Evolutionary conservation across 2,888 invertebrate genomes (phyloP).

Genomic region (Resseliella maxima): DNA sequence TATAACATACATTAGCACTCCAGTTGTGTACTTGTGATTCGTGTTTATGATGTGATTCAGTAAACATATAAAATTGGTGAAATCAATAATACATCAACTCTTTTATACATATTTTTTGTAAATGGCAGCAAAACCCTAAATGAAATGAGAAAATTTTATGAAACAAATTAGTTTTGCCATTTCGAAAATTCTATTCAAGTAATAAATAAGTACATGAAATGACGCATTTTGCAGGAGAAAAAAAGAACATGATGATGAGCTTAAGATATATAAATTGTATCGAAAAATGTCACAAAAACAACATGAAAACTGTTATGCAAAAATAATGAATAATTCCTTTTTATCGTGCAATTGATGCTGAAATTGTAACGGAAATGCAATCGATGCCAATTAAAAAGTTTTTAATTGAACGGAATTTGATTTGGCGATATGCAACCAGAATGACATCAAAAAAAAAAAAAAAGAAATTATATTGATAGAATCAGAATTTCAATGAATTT

Average conservation of each 20-base stretch:
- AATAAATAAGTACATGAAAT: background rate
- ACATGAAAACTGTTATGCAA: too few species aligned
- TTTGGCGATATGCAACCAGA: background rate
- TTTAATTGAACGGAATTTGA: background rate
- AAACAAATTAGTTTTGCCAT: background rate
- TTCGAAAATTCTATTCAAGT: background rate
- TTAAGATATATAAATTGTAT: background rate
- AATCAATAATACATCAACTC: background rate
- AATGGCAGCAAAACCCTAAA: background rate
- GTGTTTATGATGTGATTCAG: background rate
- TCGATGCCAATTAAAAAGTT: slow-evolving; percentile 11
- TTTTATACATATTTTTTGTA: background rate
- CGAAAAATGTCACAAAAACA: too few species aligned
- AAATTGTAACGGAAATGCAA: background rate
- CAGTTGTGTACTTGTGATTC: background rate
- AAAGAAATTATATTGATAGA: background rate
- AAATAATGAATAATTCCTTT: background rate
- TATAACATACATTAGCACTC: background rate
- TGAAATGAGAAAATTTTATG: background rate
- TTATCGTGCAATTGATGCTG: background rate
- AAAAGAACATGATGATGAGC: background rate
- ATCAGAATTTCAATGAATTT: background rate
- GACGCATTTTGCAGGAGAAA: background rate
- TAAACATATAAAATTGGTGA: background rate
- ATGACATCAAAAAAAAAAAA: background rate